Base-by-base conservation (phyloP, 1,140 invertebrate species). In the Sarcophaga peregrina region DNA sequence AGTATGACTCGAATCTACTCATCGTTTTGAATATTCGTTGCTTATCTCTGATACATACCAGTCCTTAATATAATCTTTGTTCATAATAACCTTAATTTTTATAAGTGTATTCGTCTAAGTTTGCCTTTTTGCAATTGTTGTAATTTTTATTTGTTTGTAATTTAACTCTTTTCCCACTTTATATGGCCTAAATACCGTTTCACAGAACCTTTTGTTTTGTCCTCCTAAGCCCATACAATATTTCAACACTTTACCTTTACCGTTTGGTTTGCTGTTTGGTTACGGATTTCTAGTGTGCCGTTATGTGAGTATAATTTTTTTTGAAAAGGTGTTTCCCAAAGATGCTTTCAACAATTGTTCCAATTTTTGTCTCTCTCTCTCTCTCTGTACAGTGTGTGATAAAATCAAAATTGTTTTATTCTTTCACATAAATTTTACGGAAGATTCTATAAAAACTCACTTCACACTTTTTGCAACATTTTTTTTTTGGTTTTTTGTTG, bases 261-360 rank as follows among this genome's bases (percentile, higher is more conserved):
- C 54, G 25, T 15, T 58, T 6, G 54, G 25, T 37, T 37, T 37
- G 25, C 25, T 4, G 25, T 37, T 37, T 37, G 25, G 25, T 37
- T 37, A 37, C 1, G 4, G 25, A 37, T 37, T 37, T 37, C 4
- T 20, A 47, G 47, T 8, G 48, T 78, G 75, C 75, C 75, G 75
- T 78, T 78, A 78, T 48, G 47, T 52, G 48, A 47, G 45, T 17
- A 46, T 47, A 47, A n/a, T 75, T 10, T 50, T 25, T 50, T 17
- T 68, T 68, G 13, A 52, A 78, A 78, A 78, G 75, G 75, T 78
- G 75, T 78, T 78, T 78, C 75, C 75, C 75, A 50, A 78, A 76
- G 50, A 78, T 50, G 75, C 47, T 47, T 78, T 78, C 75, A 50
- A 37, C 25, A 37, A 78, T 78, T 78, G 75, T 78, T 78, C 6